Evolutionary conservation across 2,113 vertebrate genomes (phyloP), one percentile per base, ranked within the genome.

Genomic region (Phalacrocorax carbo): DNA sequence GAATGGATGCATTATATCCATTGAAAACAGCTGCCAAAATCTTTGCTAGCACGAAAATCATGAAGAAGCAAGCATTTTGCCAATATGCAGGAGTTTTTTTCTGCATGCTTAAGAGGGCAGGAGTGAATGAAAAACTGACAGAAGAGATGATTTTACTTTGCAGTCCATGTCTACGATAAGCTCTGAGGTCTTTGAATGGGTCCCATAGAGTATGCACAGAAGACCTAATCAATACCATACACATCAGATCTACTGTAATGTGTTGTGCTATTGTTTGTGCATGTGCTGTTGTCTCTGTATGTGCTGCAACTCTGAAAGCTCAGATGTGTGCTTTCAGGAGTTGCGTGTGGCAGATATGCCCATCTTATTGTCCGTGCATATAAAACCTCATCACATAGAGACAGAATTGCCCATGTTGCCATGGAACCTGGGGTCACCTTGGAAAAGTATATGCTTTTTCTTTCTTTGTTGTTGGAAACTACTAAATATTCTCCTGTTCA

Each of bases 21-120:
- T 32, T 29, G 5, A 62, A 79, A 58, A 46, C 42, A 27, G 19
- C 55, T 90, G 12, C 15, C 44, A 85, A 81, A 80, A 81, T 64
- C 11, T 69, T 88, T 93, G 38, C 30, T 64, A 64, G 9, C 4
- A 49, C 44, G 25, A 94, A 75, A 75, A 84, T 16, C 1, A 16
- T 19, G 19, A 81, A 62, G 36, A 60, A 58, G 1, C 0, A 1
- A 58, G 12, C 0, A 2, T 29, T 70, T 86, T 20, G 1, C 2
- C 7, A 86, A 44, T 57, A 84, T 11, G 2, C 5, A 38, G 30
- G 17, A 38, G 54, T 40, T 2, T 49, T 69, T 36, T 72, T n/a
- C 49, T 62, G 16, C 46, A 30, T 22, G 2, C 10, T 81, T 81
- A 42, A 54, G 61, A 60, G 10, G 30, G 5, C 3, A 44, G 17